Conservation (phyloP, 1,140 invertebrate genomes). For the Trichoplusia ni region DNA sequence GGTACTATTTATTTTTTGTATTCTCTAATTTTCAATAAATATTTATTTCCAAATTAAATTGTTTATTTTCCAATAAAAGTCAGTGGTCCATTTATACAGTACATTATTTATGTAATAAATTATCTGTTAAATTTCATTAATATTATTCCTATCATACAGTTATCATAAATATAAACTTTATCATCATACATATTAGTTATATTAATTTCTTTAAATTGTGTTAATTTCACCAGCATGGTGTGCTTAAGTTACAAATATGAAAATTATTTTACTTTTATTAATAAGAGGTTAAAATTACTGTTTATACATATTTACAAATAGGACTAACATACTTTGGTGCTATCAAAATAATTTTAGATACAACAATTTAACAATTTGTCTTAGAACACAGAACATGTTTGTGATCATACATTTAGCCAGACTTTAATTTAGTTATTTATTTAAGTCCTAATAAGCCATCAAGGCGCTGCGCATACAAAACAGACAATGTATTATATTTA, state of each 20-base stretch:
- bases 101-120: constrained; percentile 25
- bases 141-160: constrained; percentile 10
- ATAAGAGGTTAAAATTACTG: not conserved
- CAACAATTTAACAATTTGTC: too few relatives aligned
- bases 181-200: not conserved
- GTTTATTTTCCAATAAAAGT: constrained; percentile 31
- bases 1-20: constrained; percentile 72
- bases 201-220: constrained; percentile 2
- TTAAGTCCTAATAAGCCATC: too few relatives aligned
- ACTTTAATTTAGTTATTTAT: too few relatives aligned
- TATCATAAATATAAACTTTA: constrained; percentile 2
- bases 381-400: too few relatives aligned
- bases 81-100: constrained; percentile 12
- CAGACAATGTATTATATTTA: constrained; percentile 4
- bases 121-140: constrained; percentile 9
- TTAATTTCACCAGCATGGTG: not conserved
- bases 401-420: too few relatives aligned
- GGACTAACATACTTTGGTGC: not conserved
- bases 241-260: not conserved
- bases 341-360: not conserved
- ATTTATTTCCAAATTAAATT: constrained; percentile 47
- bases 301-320: constrained; percentile 32
- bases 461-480: not conserved
- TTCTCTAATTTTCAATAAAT: constrained; percentile 58
- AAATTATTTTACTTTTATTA: not conserved